Evolutionary conservation across 2,888 invertebrate species (phyloP).

Genomic region (Nephrotoma flavescens): DNA sequence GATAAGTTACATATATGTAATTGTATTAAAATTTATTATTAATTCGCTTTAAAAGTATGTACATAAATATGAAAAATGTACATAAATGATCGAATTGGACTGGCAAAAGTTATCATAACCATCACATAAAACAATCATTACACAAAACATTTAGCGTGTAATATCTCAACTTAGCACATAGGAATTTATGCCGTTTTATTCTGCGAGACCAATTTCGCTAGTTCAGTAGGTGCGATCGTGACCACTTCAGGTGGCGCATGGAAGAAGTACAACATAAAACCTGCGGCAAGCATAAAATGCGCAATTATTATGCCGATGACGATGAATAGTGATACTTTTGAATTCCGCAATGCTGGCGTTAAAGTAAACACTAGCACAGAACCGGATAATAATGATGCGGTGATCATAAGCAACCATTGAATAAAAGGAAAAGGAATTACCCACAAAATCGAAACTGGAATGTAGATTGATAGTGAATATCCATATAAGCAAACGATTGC

Average conservation of each 20-base stretch:
- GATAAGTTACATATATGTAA: neutral
- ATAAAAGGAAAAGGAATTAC: conserved; percentile 68
- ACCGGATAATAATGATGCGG: conserved; percentile 73
- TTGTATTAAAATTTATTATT: neutral
- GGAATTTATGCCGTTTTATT: neutral
- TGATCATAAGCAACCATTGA: conserved; percentile 74
- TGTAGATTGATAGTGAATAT: conserved; percentile 85
- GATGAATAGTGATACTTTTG: conserved; percentile 47
- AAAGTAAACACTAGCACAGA: conserved; percentile 71
- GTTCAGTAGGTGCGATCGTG: neutral
- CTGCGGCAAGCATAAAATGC: conserved; percentile 70
- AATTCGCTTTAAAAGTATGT: neutral
- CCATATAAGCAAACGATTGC: conserved; percentile 91
- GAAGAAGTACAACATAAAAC: conserved; percentile 76
- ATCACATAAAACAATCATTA: neutral
- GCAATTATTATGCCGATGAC: conserved; percentile 52
- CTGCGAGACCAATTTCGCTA: neutral
- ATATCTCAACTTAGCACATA: neutral
- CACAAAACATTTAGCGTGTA: neutral
- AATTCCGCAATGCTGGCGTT: conserved; percentile 55
- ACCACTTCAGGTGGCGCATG: conserved; percentile 29
- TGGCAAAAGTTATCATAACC: neutral
- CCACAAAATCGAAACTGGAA: conserved; percentile 88
- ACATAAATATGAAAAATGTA: neutral
- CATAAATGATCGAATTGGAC: neutral